Base-by-base conservation (phyloP, 1,140 invertebrate genomes). In the Argopecten irradians region DNA sequence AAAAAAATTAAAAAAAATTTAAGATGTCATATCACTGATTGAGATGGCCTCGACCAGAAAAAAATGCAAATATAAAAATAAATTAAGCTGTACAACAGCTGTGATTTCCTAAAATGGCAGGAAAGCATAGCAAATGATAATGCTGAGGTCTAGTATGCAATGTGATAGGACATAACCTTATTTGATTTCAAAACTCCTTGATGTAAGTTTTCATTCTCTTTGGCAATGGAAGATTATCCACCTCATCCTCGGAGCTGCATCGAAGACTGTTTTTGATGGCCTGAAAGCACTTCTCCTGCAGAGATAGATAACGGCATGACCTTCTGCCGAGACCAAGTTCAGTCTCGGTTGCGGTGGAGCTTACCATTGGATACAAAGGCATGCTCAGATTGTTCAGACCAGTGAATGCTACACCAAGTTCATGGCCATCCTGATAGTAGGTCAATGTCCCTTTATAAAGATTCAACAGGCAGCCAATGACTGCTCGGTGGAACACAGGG, bases 381-480 rank as follows among this genome's bases (percentile, higher is more conserved):
- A 89, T 86, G 1, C 85, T 55, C 22, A 86, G 83, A 33, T 89
- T 88, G 36, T 91, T 83, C n/a, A 93, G 39, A 22, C 91, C 92
- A 34, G 87, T 91, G 46, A 94, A 94, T 22, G 93, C 93, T 32
- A 92, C 88, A 22, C 93, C 93, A 14, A 93, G 84, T 87, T 90
- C 87, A 19, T 87, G 43, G 14, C 93, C 92, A 89, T 94, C 92
- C 35, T 91, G 88, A 34, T 90, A 93, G 82, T 93, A 94, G 0
- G 92, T 85, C 32, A 94, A 87, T 28, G 92, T 93, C 9, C 93
- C 93, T 55, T 88, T 86, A 55, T 94, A 92, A 16, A 93, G 86
- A 41, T 93, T 92, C 14, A 94, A 89, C n/a, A 89, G 89, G 33
- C 92, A 92, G 0, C 92, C 93, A 46, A 94, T 93, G 9, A 93